Conservation (phyloP, 2,888 invertebrate species). For the Tetanocera ferruginea region DNA sequence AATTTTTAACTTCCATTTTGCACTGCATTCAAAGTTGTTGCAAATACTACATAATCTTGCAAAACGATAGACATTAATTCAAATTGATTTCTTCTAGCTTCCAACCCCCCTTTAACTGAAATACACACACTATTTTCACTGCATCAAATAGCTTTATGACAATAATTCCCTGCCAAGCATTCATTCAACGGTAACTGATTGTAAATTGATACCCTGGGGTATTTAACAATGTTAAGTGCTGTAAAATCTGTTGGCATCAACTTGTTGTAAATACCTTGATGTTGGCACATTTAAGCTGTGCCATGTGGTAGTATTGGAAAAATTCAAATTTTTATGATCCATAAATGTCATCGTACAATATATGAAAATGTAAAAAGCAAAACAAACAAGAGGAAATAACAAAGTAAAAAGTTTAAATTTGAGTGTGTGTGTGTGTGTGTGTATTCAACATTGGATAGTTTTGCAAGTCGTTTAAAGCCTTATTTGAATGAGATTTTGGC, state of each 20-base stretch:
- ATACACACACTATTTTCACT: conserved; percentile 40
- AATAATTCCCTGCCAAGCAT: conserved; percentile 40
- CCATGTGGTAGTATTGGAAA: conserved; percentile 43
- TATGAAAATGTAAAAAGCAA: not conserved
- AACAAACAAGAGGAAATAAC: not conserved
- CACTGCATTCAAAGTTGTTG: not conserved
- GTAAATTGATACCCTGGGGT: conserved; percentile 69
- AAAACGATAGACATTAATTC: not conserved
- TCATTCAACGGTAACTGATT: conserved; percentile 46
- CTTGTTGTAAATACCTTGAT: conserved; percentile 28
- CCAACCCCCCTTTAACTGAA: not conserved
- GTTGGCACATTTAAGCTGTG: not conserved
- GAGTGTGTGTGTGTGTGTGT: no score
- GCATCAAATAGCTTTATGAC: not conserved
- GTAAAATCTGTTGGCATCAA: conserved; percentile 11
- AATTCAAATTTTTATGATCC: conserved; percentile 69
- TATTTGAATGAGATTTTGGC: conserved; percentile 34
- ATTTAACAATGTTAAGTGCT: conserved; percentile 43
- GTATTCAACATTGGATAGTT: not conserved
- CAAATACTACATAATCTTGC: not conserved
- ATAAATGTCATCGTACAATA: conserved; percentile 65
- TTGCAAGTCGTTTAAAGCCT: not conserved
- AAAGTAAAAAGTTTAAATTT: conserved; percentile 5
- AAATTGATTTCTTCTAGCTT: not conserved
- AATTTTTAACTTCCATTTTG: not conserved